Base-by-base conservation (phyloP, 2,113 vertebrate genomes). In the Poecilia latipinna region DNA sequence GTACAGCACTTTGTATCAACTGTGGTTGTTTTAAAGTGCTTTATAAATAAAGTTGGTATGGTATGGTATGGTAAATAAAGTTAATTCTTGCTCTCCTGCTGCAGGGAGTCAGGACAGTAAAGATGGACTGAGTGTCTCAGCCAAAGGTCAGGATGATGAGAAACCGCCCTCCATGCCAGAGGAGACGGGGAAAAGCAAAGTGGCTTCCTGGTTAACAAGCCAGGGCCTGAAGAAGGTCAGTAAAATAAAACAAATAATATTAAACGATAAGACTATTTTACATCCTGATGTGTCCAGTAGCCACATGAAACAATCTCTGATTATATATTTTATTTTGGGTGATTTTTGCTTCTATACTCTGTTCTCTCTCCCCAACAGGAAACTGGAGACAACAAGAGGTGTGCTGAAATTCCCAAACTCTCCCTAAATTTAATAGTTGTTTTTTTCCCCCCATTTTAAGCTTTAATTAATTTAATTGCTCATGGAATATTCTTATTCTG, bases 101-200 rank as follows among this genome's bases (percentile, higher is more conserved):
- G 3, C 81, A 95, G 94, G 90, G 86, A 95, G 93, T 0, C 98
- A 97, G 85, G 97, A 97, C 84, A 95, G 96, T 4, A 95, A 95
- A 82, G 95, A 95, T 68, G 96, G 93, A 6, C 61, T 94, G 35
- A 93, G 76, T 22, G 10, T 6, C 8, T n/a, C 87, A 42, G 76
- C 90, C 75, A 82, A 67, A 2, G 81, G 91, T 60, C 81, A 88
- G 0, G 94, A 95, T 0, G 95, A 96, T 8, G 96, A 95, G 33
- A 97, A 98, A 63, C 96, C 95, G 0, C 97, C 96, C 0, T 95
- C 95, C 0, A 92, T 95, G 82, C 95, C 96, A 0, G 97, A 98
- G 88, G 97, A 99, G 92, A 97, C 89, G 4, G 94, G 96, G 70
- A 98, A 99, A 89, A 98, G 95, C 86, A 99, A 99, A 82, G 98